phyloP scores from a whole-genome alignment of 2,113 vertebrate genomes.

The Solea senegalensis region DNA sequence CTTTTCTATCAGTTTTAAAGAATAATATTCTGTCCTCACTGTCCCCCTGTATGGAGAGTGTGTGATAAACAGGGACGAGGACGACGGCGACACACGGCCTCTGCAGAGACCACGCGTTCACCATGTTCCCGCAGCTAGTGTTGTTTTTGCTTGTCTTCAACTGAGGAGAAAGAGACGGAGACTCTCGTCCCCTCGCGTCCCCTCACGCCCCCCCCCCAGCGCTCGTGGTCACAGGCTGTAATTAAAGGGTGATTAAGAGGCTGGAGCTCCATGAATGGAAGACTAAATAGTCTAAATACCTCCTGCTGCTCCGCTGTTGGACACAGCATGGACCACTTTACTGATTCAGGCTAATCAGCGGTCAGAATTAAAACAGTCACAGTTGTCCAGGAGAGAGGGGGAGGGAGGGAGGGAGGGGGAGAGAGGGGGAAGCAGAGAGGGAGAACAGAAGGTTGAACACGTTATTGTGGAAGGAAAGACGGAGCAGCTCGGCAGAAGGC shows the following conservation, averaged over 20 bases:
- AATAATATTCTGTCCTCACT: not conserved
- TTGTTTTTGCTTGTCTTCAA: too few species aligned
- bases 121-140: not conserved
- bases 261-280: slow-evolving; percentile 77
- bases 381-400: slow-evolving; percentile 78
- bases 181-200: slow-evolving; percentile 60
- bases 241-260: slow-evolving; percentile 85
- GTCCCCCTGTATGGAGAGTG: too few species aligned
- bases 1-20: too few species aligned
- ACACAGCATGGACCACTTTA: slow-evolving; percentile 78
- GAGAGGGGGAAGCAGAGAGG: too few species aligned
- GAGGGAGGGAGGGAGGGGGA: slow-evolving; percentile 4
- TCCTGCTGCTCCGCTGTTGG: slow-evolving; percentile 79
- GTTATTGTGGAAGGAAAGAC: slow-evolving; percentile 59
- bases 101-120: not conserved
- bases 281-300: slow-evolving; percentile 77
- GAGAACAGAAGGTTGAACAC: slow-evolving; percentile 52
- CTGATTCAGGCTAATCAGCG: slow-evolving; percentile 83
- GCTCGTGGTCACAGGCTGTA: slow-evolving; percentile 73
- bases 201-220: slow-evolving; percentile 30
- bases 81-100: too few species aligned
- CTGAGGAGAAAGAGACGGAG: slow-evolving; percentile 45
- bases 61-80: slow-evolving; percentile 33
- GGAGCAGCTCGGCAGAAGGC: slow-evolving; percentile 77
- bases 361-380: slow-evolving; percentile 86